Base-by-base conservation (phyloP, 2,797 vertebrate species). In the Sphenodon punctatus region DNA sequence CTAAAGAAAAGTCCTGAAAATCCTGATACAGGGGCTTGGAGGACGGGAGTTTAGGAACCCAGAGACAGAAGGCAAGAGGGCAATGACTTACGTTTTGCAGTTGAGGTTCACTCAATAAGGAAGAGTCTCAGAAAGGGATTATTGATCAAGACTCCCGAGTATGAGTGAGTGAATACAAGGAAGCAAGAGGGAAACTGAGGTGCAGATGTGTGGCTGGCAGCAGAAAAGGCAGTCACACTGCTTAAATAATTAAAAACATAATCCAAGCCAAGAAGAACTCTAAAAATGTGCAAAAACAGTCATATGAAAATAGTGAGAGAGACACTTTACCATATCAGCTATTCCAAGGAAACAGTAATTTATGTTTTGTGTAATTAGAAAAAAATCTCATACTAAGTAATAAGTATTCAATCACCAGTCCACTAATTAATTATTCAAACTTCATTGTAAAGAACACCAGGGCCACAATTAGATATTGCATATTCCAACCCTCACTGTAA, bases 341-440 rank as follows among this genome's bases (percentile, higher is more conserved):
- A 70, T 80, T 84, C 87, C 42, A 58, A 88, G 58, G 65, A 90
- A 87, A 41, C 43, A 85, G 75, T 90, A 88, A 92, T 88, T 93
- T 90, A 91, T 89, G 73, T 59, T 87, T 87, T 77, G 55, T 85
- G 59, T 82, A 87, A 87, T 81, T 83, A 74, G 67, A 93, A 93
- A 89, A 88, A 90, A 93, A 85, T 81, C 71, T 74, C 63, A 80
- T n/a, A 80, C 56, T 72, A 91, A 81, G 67, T 85, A 86, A 69
- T 89, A 90, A 85, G 72, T 82, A 82, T 45, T 88, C 87, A 91
- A 45, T 89, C 87, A 89, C 89, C 68, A 84, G 66, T 73, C 67
- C n/a, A n/a, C n/a, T n/a, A 59, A 81, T 75, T 93, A 90, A 92
- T 92, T 92, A 87, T 75, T 87, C 65, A 84, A 89, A 84, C 48